phyloP scores from a whole-genome alignment of 2,113 vertebrate genomes.

The Hiodon tergisus region DNA sequence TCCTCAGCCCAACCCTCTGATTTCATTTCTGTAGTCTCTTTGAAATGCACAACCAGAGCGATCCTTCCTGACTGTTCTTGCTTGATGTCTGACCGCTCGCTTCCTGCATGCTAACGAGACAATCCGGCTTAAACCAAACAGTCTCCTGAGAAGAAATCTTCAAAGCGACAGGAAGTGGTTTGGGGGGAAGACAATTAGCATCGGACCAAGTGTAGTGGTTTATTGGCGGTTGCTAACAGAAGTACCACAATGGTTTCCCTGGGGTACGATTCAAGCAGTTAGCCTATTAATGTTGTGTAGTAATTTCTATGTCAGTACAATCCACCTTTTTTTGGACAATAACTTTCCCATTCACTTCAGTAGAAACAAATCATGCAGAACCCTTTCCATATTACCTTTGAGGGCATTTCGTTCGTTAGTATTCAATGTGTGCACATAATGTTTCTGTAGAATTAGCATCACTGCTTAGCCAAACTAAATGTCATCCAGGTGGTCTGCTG shows the following conservation, averaged over 20 bases:
- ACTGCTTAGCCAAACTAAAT: not conserved
- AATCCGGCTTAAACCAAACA: slow-evolving; percentile 29
- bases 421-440: not conserved
- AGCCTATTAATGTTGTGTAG: slow-evolving; percentile 1
- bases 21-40: slow-evolving; percentile 23
- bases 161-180: slow-evolving; percentile 24
- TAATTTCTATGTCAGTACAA: not conserved
- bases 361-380: not conserved
- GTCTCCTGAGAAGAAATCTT: slow-evolving; percentile 32
- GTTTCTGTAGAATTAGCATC: not conserved
- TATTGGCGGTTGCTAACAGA: slow-evolving; percentile 14
- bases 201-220: slow-evolving; percentile 15
- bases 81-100: slow-evolving; percentile 34
- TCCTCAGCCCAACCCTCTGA: slow-evolving; percentile 29
- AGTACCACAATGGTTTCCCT: not conserved
- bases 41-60: slow-evolving; percentile 27
- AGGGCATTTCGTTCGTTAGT: not conserved
- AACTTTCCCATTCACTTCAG: not conserved
- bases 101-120: slow-evolving; percentile 40
- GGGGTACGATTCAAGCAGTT: slow-evolving; percentile 7
- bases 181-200: slow-evolving; percentile 33
- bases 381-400: not conserved
- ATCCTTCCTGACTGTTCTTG: slow-evolving; percentile 20
- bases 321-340: not conserved
- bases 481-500: not conserved